Conservation (phyloP, 2,797 vertebrate genomes). For the Xiphophorus birchmanni region DNA sequence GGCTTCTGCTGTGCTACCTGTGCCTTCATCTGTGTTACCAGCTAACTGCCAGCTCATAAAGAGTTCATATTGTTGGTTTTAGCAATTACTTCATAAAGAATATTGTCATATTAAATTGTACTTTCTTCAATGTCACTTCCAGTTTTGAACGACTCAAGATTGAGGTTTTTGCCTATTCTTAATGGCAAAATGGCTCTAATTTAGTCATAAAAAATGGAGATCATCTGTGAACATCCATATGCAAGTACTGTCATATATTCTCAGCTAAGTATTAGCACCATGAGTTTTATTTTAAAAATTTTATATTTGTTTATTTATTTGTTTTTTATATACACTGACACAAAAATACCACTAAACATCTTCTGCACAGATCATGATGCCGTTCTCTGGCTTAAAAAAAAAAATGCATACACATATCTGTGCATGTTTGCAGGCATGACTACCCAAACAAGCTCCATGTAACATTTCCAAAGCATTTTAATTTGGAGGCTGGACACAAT, state of each 20-base stretch:
- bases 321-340: not conserved
- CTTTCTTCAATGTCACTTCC: not conserved
- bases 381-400: not conserved
- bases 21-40: conserved; percentile 54
- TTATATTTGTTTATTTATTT: too few species aligned
- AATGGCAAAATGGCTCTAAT: not conserved
- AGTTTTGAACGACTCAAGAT: not conserved
- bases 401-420: not conserved
- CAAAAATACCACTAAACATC: not conserved
- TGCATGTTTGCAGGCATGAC: conserved; percentile 4
- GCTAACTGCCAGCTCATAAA: conserved; percentile 29
- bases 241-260: not conserved
- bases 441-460: conserved; percentile 11
- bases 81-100: not conserved
- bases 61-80: conserved; percentile 44
- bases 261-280: not conserved
- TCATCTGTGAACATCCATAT: not conserved
- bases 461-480: conserved; percentile 18
- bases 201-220: not conserved
- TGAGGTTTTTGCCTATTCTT: not conserved
- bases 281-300: too few species aligned
- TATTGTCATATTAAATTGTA: not conserved
- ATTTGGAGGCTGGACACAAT: conserved; percentile 30
- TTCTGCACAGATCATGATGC: not conserved
- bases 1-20: conserved; percentile 59